Percentiles rank a stretch among this genome's conserved stretches.
These are phyloP conservation scores for Tribolium freemani DNA, from an alignment of 2,888 invertebrate genomes.

Conservation along the genomic window DNA sequence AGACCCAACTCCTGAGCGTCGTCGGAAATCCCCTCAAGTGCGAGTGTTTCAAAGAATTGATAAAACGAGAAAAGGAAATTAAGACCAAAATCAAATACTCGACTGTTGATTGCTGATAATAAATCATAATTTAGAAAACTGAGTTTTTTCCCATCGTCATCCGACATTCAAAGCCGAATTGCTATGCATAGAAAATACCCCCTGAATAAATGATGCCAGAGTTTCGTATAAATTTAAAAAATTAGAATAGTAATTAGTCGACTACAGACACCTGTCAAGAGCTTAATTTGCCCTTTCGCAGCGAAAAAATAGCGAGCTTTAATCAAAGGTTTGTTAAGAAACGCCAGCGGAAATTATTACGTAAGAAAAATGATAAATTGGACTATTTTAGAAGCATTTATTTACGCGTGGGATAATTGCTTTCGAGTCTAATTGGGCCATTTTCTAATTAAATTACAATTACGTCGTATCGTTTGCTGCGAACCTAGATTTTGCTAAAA, in stretches of 20 bases:
- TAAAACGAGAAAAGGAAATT: constrained; percentile 13
- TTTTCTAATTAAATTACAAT: neutral
- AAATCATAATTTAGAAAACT: neutral
- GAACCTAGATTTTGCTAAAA: neutral
- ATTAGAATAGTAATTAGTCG: constrained; percentile 18
- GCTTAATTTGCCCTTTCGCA: neutral
- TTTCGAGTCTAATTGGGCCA: neutral
- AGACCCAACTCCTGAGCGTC: constrained; percentile 51
- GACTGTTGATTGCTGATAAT: constrained; percentile 16
- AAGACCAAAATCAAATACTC: constrained; percentile 7
- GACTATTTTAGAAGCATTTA: neutral
- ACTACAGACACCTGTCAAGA: neutral
- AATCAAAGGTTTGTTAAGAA: neutral
- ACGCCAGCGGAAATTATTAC: neutral
- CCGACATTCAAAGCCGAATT: constrained; percentile 20
- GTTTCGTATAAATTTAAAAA: neutral
- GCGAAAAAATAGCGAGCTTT: neutral
- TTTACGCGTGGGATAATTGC: neutral
- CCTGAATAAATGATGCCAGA: constrained; percentile 19
- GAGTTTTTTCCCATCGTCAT: constrained; percentile 7
- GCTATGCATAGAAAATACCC: constrained; percentile 29
- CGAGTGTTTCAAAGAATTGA: constrained; percentile 51
- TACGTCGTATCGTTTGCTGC: neutral
- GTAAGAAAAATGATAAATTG: neutral
- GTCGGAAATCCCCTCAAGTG: constrained; percentile 55